These are phyloP conservation scores for Eubasilissa regina DNA, from an alignment of 1,140 invertebrate genomes.

Conservation along the genomic window DNA sequence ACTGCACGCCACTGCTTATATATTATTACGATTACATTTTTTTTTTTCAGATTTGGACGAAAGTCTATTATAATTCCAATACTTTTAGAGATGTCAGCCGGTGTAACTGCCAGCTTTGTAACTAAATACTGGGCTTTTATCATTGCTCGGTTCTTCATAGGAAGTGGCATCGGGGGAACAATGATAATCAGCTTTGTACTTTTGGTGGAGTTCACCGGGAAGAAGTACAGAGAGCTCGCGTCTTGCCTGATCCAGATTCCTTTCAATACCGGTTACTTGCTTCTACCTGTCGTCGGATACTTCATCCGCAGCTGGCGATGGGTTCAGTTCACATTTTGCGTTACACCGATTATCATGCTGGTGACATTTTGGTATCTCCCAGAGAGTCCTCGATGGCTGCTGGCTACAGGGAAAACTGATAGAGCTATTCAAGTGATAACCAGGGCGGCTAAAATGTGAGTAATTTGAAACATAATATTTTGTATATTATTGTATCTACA, in stretches of 20 bases:
- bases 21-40: not conserved
- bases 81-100: conserved; percentile 71
- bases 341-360: conserved; percentile 58
- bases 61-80: conserved; percentile 16
- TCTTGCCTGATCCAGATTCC: conserved; percentile 70
- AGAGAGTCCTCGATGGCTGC: conserved; percentile 72
- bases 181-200: conserved; percentile 72
- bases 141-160: conserved; percentile 71
- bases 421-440: conserved; percentile 68
- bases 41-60: conserved; percentile 40
- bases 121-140: conserved; percentile 73
- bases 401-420: conserved; percentile 68
- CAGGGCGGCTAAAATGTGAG: conserved; percentile 65
- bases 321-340: conserved; percentile 59
- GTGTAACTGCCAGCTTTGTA: conserved; percentile 70
- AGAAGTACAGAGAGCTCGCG: conserved; percentile 70
- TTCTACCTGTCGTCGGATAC: conserved; percentile 67
- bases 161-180: conserved; percentile 70
- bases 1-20: too few species aligned
- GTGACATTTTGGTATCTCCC: conserved; percentile 67
- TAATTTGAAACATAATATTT: too few species aligned
- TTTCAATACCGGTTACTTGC: conserved; percentile 66
- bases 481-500: too few species aligned
- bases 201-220: conserved; percentile 63
- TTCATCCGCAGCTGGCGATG: conserved; percentile 65